Base-by-base conservation (phyloP, 2,113 vertebrate genomes). In the Xiphophorus couchianus region DNA sequence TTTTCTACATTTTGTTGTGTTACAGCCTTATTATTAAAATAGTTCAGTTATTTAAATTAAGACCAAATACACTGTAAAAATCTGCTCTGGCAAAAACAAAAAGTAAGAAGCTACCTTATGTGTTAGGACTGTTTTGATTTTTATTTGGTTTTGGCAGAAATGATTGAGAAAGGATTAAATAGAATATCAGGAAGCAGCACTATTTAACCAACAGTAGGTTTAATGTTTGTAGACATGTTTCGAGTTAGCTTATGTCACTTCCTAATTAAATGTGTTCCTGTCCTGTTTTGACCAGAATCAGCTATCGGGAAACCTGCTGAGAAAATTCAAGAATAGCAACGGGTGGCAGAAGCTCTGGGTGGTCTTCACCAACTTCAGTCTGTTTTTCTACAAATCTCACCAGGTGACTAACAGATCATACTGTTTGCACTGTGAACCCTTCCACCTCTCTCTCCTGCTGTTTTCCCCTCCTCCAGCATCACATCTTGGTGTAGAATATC, bases 261-360 rank as follows among this genome's bases (percentile, higher is more conserved):
- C 17, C 28, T 66, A 76, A 62, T 78, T 15, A 68, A 22, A 68
- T 62, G 15, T 66, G n/a, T 39, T 35, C 17, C 35, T 44, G 62
- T 62, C 37, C 37, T 79, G 51, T 30, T 64, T 75, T 72, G 84
- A 73, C 39, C 90, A 99, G 98, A 99, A 99, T 89, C 97, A 98
- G 91, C 86, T 99, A 35, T 99, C 98, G 19, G 98, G 98, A 88
- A 99, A 98, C 84, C 90, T 99, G 82, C 94, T 99, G 78, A 93
- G 98, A 88, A 99, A 99, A 86, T 99, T 99, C 94, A 99, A 99
- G 78, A 99, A 99, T 94, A 99, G 98, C 93, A 99, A 98, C 0
- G 98, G 98, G 60, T 99, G 98, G 98, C 98, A 99, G 95, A 99
- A 99, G 93, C 97, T 99, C 69, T 99, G 98, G 98, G 98, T 99